Base-by-base conservation (phyloP, 2,113 vertebrate species). In the Triplophysa rosa region DNA sequence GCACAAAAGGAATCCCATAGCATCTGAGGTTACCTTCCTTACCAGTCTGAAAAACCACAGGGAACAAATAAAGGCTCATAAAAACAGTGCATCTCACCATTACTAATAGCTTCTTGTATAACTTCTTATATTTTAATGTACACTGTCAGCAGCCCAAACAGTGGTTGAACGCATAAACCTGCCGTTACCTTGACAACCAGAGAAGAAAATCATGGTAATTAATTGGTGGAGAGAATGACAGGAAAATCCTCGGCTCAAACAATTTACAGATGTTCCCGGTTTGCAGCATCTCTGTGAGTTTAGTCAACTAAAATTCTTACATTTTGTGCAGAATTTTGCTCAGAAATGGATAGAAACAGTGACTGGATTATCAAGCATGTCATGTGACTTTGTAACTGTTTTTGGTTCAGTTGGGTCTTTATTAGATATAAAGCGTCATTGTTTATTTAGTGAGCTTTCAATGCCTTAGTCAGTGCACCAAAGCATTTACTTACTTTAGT, bases 61-160 rank as follows among this genome's bases (percentile, higher is more conserved):
- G 72, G 58, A 67, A 37, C 47, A 61, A 64, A 71, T 66, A 69
- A 21, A 75, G 58, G 24, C 73, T 79, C 37, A 58, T 80, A 77
- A 83, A 77, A 66, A 80, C 56, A 77, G 66, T 26, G 40, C 37
- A 71, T 62, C 24, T 16, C 66, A 13, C 37, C 56, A 63, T 21
- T 21, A 59, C 59, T 83, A 79, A 70, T 76, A 78, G 66, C 65
- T 29, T 29, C 29, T 29, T 29, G 0, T 4, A 29, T 29, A 80
- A 58, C 78, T 59, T 67, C 67, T 77, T 72, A 76, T 80, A 67
- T 83, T 63, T 83, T 77, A 83, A 80, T 83, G 77, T 52, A 80
- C 78, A 80, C 78, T 80, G 77, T 80, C 82, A 70, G 13, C 23
- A 45, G 59, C 37, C 67, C 67, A 79, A 83, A 82, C 76, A 82